These are phyloP conservation scores for Synanthedon andrenaeformis DNA, from an alignment of 2,888 invertebrate species.

Conservation along the genomic window DNA sequence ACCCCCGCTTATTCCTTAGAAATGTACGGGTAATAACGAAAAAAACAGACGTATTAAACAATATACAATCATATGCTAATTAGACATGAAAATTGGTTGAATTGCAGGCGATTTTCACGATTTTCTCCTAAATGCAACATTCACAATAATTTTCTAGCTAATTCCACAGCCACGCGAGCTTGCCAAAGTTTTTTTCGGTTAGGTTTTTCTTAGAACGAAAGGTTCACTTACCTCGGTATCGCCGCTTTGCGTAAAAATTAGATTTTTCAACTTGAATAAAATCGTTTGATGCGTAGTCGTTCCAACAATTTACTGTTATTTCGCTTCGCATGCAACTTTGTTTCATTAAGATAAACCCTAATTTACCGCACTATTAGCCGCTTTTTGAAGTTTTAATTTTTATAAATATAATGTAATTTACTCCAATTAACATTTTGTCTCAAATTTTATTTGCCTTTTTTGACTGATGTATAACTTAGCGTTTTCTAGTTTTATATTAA, in stretches of 20 bases:
- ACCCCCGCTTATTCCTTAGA: no score
- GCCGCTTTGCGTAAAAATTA: slow-evolving; percentile 36
- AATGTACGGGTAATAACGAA: no score
- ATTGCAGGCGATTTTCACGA: not conserved
- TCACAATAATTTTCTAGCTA: slow-evolving; percentile 29
- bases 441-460: no score
- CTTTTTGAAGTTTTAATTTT: no score
- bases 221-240: slow-evolving; percentile 41
- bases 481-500: no score
- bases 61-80: no score
- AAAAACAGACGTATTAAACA: no score
- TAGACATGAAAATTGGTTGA: not conserved
- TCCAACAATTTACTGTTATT: slow-evolving; percentile 18
- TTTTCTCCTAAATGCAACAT: not conserved
- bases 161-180: slow-evolving; percentile 35
- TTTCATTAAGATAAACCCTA: not conserved
- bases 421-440: no score
- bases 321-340: slow-evolving; percentile 14
- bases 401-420: no score
- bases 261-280: slow-evolving; percentile 23
- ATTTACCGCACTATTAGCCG: no score
- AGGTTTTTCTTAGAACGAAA: slow-evolving; percentile 39
- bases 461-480: no score
- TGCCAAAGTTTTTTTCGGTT: slow-evolving; percentile 52
- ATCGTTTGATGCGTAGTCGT: slow-evolving; percentile 9